Evolutionary conservation across 2,888 invertebrate genomes (phyloP).

Genomic region (Nysson spinosus): DNA sequence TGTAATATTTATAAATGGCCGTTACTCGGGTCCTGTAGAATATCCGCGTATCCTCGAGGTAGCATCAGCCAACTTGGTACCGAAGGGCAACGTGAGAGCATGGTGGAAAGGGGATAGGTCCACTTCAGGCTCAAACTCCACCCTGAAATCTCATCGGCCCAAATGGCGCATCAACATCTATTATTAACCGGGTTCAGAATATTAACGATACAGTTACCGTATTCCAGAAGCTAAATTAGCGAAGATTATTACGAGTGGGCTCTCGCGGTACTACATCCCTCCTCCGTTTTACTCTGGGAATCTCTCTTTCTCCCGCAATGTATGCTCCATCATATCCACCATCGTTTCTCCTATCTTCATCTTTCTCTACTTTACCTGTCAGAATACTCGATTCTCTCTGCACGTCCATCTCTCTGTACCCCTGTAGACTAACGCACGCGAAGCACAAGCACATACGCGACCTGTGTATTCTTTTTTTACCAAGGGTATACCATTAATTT

Average conservation of each 20-base stretch:
- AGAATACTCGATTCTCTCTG: constrained; percentile 30
- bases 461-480: constrained; percentile 59
- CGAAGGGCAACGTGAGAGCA: constrained; percentile 44
- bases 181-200: constrained; percentile 76
- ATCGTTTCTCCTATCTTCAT: constrained; percentile 33
- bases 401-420: constrained; percentile 26
- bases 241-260: constrained; percentile 76
- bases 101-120: constrained; percentile 55
- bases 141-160: constrained; percentile 77
- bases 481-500: constrained; percentile 63
- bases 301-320: constrained; percentile 32
- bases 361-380: constrained; percentile 38
- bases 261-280: constrained; percentile 58
- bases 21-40: constrained; percentile 58
- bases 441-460: constrained; percentile 8
- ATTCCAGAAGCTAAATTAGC: constrained; percentile 76
- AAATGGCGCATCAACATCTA: constrained; percentile 77
- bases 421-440: constrained; percentile 15
- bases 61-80: constrained; percentile 38
- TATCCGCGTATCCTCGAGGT: constrained; percentile 61
- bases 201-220: constrained; percentile 77
- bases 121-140: constrained; percentile 71
- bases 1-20: constrained; percentile 73
- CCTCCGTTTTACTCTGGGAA: constrained; percentile 26
- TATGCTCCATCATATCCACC: constrained; percentile 40